Evolutionary conservation across 2,113 vertebrate species (phyloP).

Genomic region (Corapipo altera): DNA sequence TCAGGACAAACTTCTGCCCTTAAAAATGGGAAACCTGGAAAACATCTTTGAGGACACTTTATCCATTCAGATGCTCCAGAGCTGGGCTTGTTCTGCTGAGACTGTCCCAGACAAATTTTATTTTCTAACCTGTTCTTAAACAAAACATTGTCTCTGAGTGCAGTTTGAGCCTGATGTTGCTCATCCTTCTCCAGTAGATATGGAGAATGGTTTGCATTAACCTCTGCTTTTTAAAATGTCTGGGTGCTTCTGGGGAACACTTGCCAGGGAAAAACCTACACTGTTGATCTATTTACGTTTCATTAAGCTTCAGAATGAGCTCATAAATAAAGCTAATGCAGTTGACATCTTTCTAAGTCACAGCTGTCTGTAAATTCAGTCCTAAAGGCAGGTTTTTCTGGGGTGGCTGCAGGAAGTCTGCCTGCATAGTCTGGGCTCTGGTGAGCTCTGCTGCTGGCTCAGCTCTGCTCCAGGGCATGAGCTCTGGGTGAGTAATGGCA

Average conservation of each 20-base stretch:
- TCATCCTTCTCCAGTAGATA: not conserved
- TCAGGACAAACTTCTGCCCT: not conserved
- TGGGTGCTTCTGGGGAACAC: not conserved
- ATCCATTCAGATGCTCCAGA: not conserved
- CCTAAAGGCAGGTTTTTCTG: not conserved
- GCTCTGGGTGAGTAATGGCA: not conserved
- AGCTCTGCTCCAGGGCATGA: fast-evolving
- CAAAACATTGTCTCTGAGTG: not conserved
- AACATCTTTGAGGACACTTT: not conserved
- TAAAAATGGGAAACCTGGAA: not conserved
- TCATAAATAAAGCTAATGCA: not conserved
- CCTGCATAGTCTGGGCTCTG: not conserved
- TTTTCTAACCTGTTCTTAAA: not conserved
- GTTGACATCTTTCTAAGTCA: not conserved
- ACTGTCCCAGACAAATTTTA: not conserved
- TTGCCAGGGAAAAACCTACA: not conserved
- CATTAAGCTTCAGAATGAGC: not conserved
- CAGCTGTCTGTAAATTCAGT: not conserved
- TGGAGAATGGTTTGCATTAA: not conserved
- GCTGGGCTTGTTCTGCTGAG: not conserved
- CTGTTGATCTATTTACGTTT: not conserved
- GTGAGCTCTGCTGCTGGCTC: not conserved
- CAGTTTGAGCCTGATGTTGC: not conserved
- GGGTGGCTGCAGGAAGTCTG: not conserved
- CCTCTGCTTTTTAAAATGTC: not conserved